These are phyloP conservation scores for Alaudala cheleensis DNA, from an alignment of 2,113 vertebrate genomes.

Conservation along the genomic window DNA sequence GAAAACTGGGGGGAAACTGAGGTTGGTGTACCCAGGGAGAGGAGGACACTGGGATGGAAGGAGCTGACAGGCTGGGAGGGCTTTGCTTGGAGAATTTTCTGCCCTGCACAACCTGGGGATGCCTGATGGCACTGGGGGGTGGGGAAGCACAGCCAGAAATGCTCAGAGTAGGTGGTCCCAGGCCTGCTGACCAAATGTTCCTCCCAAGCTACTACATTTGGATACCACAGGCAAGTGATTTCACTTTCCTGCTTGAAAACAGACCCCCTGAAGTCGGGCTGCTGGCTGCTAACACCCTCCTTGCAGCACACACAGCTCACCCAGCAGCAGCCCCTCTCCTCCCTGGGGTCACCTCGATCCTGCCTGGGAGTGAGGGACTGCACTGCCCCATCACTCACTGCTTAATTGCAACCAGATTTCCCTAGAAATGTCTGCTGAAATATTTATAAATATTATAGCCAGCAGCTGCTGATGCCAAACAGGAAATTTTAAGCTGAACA, in stretches of 20 bases:
- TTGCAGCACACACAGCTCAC: background rate
- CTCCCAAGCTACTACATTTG: background rate
- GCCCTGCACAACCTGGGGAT: background rate
- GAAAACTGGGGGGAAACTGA: accelerated
- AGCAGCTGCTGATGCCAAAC: conserved; percentile 67
- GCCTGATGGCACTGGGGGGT: background rate
- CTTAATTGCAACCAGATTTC: conserved; percentile 37
- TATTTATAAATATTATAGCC: conserved; percentile 63
- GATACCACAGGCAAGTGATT: background rate
- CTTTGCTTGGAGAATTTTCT: background rate
- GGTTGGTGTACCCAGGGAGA: background rate
- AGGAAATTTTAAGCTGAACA: conserved; percentile 70
- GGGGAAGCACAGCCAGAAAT: background rate
- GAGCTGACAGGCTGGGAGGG: background rate
- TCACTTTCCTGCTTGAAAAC: background rate
- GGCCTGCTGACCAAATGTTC: conserved; percentile 17
- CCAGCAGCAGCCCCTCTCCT: background rate
- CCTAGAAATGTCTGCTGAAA: conserved; percentile 37
- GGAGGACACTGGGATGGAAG: accelerated
- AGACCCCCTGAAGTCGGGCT: background rate
- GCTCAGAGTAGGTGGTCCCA: conserved; percentile 37
- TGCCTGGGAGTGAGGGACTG: background rate
- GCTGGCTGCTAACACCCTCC: background rate
- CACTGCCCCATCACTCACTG: background rate
- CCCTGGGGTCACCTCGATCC: background rate